Evolutionary conservation across 1,140 invertebrate genomes (phyloP), one percentile per base, ranked within the genome.

Genomic region (Lepidostoma basale): DNA sequence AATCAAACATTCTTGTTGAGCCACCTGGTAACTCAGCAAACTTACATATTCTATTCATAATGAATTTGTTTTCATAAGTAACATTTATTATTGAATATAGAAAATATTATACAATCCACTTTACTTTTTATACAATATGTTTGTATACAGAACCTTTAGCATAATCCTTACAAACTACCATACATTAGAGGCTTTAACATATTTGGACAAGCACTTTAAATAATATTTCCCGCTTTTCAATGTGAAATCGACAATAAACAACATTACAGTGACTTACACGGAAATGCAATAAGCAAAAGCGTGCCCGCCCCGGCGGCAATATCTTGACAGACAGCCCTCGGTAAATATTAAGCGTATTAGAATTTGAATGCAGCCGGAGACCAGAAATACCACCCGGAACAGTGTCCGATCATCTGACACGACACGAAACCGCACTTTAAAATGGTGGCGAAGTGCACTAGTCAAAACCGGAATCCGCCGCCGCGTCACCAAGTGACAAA

Each of bases 371-470:
- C 52, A 33, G 23, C 52, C 28, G 28, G 52, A 56, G 52, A 10
- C 14, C 20, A 20, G 28, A 33, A 56, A 56, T 56, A 56, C 16
- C 36, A 20, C 52, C 16, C n/a, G 14, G 52, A 54, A 54, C 36
- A 33, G 16, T 22, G 52, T 56, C 52, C 52, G 52, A 39, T 56
- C 52, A 33, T 30, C 36, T 56, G 52, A 56, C 52, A 22, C 23
- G 36, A 56, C 52, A 56, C 28, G 52, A 22, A 56, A 56, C 16
- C 28, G 52, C 52, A 56, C 52, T 56, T 56, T 56, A 56, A 56
- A 56, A 16, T 20, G 49, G 49, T 8, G n/a, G n/a, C 26, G 25
- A 14, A 33, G 20, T 49, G 28, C 52, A 33, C n/a, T n/a, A n/a
- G 52, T 33, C 52, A 36, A 36, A n/a, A 14, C n/a, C 52, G 28